These are phyloP conservation scores for Camponotus pennsylvanicus DNA, from an alignment of 1,140 invertebrate genomes.

Conservation along the genomic window DNA sequence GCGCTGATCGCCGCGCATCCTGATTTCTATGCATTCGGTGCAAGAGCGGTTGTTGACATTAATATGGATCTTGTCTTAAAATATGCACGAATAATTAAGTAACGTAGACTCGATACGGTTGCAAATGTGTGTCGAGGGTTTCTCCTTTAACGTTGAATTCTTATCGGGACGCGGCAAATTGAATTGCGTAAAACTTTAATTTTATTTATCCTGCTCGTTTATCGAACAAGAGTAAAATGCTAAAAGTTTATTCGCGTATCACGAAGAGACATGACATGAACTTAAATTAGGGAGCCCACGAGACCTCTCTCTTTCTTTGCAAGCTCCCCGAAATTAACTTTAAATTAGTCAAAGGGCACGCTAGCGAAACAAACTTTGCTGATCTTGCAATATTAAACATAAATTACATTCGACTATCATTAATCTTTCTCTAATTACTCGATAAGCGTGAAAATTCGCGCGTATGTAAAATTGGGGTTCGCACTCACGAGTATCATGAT, in stretches of 20 bases:
- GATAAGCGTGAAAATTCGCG: background rate
- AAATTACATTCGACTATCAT: background rate
- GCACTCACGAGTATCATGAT: conserved; percentile 73
- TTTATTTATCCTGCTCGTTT: background rate
- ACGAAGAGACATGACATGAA: background rate
- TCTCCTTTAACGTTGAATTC: background rate
- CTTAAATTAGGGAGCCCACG: background rate
- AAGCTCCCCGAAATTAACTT: background rate
- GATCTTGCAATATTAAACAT: background rate
- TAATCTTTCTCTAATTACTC: background rate
- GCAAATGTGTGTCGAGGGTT: background rate
- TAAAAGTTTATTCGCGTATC: conserved; percentile 24
- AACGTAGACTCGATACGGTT: background rate
- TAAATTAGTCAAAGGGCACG: background rate
- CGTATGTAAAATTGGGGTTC: background rate
- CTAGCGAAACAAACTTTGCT: background rate
- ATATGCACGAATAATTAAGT: background rate
- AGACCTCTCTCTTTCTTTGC: too few relatives aligned
- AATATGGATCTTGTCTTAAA: background rate
- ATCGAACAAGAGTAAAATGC: conserved; percentile 2
- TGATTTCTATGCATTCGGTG: background rate
- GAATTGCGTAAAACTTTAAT: conserved; percentile 36
- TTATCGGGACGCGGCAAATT: background rate
- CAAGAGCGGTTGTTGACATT: background rate
- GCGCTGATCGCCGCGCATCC: background rate